Percentiles rank a stretch among this genome's conserved stretches.
Conservation (phyloP, 2,113 vertebrate species). For the Archilochus colubris region DNA sequence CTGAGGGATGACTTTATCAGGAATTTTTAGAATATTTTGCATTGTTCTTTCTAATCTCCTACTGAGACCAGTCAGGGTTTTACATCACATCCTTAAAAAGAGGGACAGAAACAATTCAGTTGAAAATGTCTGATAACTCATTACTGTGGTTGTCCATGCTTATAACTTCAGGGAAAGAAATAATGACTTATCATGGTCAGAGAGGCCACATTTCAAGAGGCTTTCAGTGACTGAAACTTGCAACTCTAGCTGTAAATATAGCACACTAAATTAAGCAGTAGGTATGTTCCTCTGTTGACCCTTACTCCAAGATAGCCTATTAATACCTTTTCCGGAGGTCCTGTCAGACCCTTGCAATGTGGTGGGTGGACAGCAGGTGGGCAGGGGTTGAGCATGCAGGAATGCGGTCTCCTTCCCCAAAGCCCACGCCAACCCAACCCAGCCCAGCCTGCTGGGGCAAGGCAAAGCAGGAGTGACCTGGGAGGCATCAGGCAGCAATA, state of each 20-base stretch:
- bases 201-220: background rate
- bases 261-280: constrained; percentile 2
- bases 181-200: background rate
- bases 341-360: background rate
- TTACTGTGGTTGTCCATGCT: background rate
- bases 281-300: background rate
- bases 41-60: background rate
- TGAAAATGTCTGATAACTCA: background rate
- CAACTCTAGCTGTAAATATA: constrained; percentile 8
- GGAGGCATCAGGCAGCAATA: background rate
- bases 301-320: background rate
- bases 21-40: background rate
- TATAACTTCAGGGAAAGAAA: constrained; percentile 17
- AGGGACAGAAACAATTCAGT: background rate
- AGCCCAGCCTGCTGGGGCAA: background rate
- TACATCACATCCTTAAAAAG: background rate
- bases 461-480: rapidly evolving
- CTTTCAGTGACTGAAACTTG: background rate
- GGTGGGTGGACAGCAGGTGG: constrained; percentile 19
- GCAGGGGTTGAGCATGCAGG: background rate
- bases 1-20: background rate
- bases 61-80: background rate
- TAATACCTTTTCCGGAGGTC: constrained; percentile 4
- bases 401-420: background rate
- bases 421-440: background rate